phyloP scores from a whole-genome alignment of 2,113 vertebrate species.

The Cheirogaleus medius region DNA sequence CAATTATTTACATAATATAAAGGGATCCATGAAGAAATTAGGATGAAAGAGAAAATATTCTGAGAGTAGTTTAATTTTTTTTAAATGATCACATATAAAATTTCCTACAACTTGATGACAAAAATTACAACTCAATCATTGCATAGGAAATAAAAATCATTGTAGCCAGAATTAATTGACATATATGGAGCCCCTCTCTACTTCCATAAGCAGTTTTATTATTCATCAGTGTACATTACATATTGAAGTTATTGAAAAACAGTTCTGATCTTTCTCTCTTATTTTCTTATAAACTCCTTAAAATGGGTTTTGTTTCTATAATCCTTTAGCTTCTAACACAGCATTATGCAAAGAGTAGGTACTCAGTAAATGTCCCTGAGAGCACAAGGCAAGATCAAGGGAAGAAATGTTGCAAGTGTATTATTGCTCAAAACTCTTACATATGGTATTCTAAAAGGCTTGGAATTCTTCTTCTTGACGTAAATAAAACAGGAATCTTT shows the following conservation, averaged over 20 bases:
- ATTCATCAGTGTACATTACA: background rate
- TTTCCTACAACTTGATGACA: background rate
- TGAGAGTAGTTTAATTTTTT: background rate
- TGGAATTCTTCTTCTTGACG: background rate
- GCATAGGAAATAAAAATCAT: background rate
- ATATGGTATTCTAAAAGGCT: background rate
- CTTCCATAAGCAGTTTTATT: background rate
- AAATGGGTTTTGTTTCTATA: background rate
- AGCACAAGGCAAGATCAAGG: background rate
- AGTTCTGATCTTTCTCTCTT: background rate
- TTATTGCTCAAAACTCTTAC: background rate
- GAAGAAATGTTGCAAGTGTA: background rate
- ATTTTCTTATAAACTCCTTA: background rate
- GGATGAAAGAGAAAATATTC: slow-evolving; percentile 1
- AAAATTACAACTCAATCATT: background rate
- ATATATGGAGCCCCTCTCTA: background rate
- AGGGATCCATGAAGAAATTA: background rate
- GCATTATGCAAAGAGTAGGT: background rate
- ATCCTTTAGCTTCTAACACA: background rate
- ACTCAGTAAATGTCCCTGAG: background rate
- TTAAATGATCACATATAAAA: background rate
- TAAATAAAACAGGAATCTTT: background rate
- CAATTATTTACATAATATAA: background rate
- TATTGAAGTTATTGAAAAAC: background rate
- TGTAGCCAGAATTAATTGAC: background rate